These are phyloP conservation scores for Galbula dea DNA, from an alignment of 2,113 vertebrate genomes.

Conservation along the genomic window DNA sequence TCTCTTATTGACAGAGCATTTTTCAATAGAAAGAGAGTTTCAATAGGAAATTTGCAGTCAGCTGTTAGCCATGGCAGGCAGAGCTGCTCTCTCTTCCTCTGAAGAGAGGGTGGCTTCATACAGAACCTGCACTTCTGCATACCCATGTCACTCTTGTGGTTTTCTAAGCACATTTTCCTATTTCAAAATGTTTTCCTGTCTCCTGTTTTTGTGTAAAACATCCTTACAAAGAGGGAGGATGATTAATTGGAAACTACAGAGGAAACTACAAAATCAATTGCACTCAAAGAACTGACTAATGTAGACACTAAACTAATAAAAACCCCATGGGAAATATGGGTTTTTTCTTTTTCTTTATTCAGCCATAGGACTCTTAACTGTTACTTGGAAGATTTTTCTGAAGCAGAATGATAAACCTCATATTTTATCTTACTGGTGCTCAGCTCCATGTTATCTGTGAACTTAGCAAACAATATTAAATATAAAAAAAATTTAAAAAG, in stretches of 20 bases:
- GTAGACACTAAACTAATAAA: slow-evolving; percentile 10
- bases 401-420: neutral
- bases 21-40: slow-evolving; percentile 45
- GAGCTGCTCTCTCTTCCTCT: neutral
- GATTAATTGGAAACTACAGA: slow-evolving; percentile 56
- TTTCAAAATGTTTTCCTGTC: slow-evolving; percentile 42
- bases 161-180: slow-evolving; percentile 30
- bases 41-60: slow-evolving; percentile 54
- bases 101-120: neutral
- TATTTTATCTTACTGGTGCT: neutral
- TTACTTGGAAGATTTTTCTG: neutral
- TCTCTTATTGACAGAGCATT: slow-evolving; percentile 24
- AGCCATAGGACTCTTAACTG: neutral
- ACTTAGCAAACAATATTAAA: neutral
- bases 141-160: neutral
- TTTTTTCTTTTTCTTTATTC: neutral
- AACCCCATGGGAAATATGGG: neutral
- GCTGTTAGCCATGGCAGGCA: neutral
- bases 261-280: slow-evolving; percentile 64
- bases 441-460: neutral
- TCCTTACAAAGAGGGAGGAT: neutral
- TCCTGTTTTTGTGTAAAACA: slow-evolving; percentile 51
- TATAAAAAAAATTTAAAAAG: neutral
- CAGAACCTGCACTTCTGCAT: slow-evolving; percentile 22
- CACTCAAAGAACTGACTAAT: slow-evolving; percentile 45